Percentiles rank a stretch among this genome's conserved stretches.
Evolutionary conservation across 30 jellyfish, hydroid and myxozoan species (phyloP).

Genomic region (Hydra vulgaris): DNA sequence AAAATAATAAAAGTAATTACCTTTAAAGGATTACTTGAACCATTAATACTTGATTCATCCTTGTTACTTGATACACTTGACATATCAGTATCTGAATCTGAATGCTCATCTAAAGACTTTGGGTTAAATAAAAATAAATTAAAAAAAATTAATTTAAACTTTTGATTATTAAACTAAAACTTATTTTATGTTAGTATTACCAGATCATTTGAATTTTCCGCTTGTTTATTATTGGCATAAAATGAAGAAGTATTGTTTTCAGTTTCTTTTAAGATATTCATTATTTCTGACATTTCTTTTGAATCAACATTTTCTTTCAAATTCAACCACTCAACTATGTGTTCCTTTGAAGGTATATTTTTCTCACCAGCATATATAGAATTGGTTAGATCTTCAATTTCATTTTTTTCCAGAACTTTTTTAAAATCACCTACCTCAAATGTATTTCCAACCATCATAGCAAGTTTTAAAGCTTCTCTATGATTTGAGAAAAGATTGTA

Average conservation of each 20-base stretch:
- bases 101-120: no score
- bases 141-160: neutral
- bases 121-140: no score
- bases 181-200: neutral
- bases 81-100: no score
- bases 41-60: no score
- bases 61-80: no score
- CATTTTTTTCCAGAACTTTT: neutral
- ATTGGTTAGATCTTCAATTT: conserved; percentile 15
- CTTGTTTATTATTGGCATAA: neutral
- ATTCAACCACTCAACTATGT: neutral
- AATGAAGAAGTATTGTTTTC: neutral
- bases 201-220: neutral
- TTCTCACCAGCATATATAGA: neutral
- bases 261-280: conserved; percentile 10
- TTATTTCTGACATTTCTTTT: conserved; percentile 5
- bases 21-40: no score
- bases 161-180: no score
- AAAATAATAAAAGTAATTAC: no score
- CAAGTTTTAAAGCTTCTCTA: conserved; percentile 12
- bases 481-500: conserved; percentile 19
- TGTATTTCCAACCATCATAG: conserved; percentile 7
- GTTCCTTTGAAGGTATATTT: conserved; percentile 16
- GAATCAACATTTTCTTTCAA: neutral
- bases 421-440: conserved; percentile 14